Evolutionary conservation across 2,888 invertebrate genomes (phyloP).

Genomic region (Chesias legatella): DNA sequence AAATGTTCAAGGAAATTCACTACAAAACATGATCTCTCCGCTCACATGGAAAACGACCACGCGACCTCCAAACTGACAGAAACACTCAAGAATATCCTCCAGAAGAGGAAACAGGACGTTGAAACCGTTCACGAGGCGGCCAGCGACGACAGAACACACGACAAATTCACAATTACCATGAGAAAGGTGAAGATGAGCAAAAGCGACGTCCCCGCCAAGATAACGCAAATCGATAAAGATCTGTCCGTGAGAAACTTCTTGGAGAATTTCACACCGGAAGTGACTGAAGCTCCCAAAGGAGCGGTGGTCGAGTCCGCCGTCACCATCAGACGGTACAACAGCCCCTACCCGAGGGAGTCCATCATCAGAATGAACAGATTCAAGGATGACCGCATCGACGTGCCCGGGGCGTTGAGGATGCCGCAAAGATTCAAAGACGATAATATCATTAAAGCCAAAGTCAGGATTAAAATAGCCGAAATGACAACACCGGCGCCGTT

Average conservation of each 20-base stretch:
- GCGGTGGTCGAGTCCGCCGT: slow-evolving; percentile 27
- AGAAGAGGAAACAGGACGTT: slow-evolving; percentile 42
- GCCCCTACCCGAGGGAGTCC: slow-evolving; percentile 21
- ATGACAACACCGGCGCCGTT: background rate
- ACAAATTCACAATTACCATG: slow-evolving; percentile 46
- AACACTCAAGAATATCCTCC: slow-evolving; percentile 55
- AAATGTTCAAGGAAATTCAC: slow-evolving; percentile 53
- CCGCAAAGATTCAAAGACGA: slow-evolving; percentile 47
- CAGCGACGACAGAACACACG: slow-evolving; percentile 18
- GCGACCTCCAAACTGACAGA: slow-evolving; percentile 55
- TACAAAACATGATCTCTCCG: slow-evolving; percentile 39
- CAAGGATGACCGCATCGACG: slow-evolving; percentile 14
- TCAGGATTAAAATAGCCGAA: slow-evolving; percentile 42
- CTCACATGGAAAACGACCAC: slow-evolving; percentile 50
- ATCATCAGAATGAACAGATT: slow-evolving; percentile 53
- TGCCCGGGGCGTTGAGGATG: slow-evolving; percentile 37
- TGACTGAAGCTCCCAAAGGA: slow-evolving; percentile 22
- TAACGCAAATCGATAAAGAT: slow-evolving; percentile 36
- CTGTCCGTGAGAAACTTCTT: slow-evolving; percentile 60
- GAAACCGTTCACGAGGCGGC: background rate
- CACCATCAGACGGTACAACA: slow-evolving; percentile 33
- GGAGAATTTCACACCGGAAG: slow-evolving; percentile 61
- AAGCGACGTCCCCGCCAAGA: slow-evolving; percentile 30
- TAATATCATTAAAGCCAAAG: slow-evolving; percentile 28
- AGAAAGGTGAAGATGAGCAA: slow-evolving; percentile 38